Evolutionary conservation across 2,888 invertebrate genomes (phyloP), one percentile per base, ranked within the genome.

Genomic region (Bursaphelenchus okinawaensis): DNA sequence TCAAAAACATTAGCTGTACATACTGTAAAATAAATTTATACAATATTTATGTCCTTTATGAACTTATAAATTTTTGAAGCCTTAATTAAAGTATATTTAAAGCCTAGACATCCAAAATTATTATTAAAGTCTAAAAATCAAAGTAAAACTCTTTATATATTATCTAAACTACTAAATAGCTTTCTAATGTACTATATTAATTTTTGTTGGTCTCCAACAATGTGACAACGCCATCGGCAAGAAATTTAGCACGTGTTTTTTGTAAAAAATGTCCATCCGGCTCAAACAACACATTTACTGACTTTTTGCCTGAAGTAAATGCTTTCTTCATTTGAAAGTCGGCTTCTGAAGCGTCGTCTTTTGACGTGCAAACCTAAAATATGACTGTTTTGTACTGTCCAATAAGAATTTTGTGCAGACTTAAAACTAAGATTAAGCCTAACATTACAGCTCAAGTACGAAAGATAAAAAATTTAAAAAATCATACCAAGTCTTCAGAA

Each of bases 191-290:
- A n/a, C n/a, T n/a, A n/a, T n/a, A 23, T 57, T 29, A 60, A 26
- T 54, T 54, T 3, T 27, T 31, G 55, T 58, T 63, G 65, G 24
- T 68, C 60, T 29, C 60, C 56, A 71, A 55, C 64, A 71, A 26
- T 8, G 61, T n/a, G 16, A 40, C 31, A 50, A 71, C 63, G 6
- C 54, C 51, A 27, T 71, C 58, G 9, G 65, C 69, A 29, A 71
- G 62, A n/a, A 71, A 52, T 24, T 57, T 52, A n/a, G 72, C 71
- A 4, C 66, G 60, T 52, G 63, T 29, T 27, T 71, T 71, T 54
- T 72, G 72, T 9, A 74, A 55, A 56, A 71, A 72, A 57, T 72
- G 72, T 7, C 68, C 70, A 23, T 74, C 72, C 27, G 65, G 27
- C 57, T 52, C 55, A 62, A 74, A 74, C 26, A 57, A 59, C 8